These are phyloP conservation scores for Aleadryas rufinucha DNA, from an alignment of 2,113 vertebrate genomes.

Conservation along the genomic window DNA sequence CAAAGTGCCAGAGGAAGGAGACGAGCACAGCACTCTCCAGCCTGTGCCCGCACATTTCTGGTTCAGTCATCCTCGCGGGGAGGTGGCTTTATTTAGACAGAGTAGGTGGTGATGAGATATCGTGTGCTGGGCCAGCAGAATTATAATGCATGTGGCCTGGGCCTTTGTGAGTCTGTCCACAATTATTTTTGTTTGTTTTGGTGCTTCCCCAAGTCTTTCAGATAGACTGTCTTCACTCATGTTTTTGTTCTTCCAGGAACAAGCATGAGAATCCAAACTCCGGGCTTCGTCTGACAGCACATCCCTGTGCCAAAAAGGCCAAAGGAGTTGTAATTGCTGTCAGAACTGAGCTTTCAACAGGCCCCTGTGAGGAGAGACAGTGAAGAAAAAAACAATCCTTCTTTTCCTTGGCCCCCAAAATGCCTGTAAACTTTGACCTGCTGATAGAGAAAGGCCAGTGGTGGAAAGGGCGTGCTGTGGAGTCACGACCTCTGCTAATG, in stretches of 20 bases:
- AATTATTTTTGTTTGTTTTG: neutral
- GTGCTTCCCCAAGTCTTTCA: neutral
- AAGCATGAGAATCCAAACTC: neutral
- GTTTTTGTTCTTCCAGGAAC: constrained; percentile 8
- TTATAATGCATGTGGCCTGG: neutral
- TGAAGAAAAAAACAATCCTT: neutral
- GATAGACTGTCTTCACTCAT: neutral
- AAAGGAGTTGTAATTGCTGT: neutral
- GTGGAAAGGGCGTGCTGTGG: neutral
- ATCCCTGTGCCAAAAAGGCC: neutral
- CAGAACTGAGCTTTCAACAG: constrained; percentile 4
- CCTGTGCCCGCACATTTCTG: neutral
- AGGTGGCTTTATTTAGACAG: constrained; percentile 13
- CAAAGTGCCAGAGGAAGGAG: neutral
- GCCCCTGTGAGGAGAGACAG: neutral
- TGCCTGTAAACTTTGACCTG: neutral
- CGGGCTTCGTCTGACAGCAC: neutral
- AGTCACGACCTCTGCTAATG: neutral
- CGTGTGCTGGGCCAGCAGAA: neutral
- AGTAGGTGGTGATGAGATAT: neutral
- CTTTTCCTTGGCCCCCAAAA: neutral
- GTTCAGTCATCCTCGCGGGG: neutral
- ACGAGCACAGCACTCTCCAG: accelerated
- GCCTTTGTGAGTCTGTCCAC: neutral
- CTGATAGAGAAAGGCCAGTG: neutral